Evolutionary conservation across 2,113 vertebrate genomes (phyloP), one percentile per base, ranked within the genome.

Genomic region (Xenopus borealis): DNA sequence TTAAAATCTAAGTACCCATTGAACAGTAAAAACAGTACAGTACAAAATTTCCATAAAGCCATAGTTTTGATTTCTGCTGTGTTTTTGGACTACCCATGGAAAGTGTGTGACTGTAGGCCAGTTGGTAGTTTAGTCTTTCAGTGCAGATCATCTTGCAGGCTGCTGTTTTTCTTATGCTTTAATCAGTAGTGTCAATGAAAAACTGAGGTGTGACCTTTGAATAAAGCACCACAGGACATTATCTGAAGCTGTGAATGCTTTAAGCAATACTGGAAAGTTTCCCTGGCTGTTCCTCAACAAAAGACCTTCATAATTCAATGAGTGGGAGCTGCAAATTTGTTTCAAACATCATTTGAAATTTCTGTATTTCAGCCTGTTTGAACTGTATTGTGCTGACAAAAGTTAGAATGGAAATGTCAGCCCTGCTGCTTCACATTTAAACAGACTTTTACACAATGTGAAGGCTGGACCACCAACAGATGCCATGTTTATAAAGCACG

Each of bases 281-380:
- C 67, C 58, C 55, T 69, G 67, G 47, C 47, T 77, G 18, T 64
- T 57, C 67, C 53, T 47, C 62, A 77, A 70, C 74, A 70, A 77
- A 77, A 57, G 72, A 55, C 66, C 74, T 70, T 70, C 58, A 70
- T 77, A 77, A 77, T 77, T 77, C 66, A 77, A 64, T 77, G 74
- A 69, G 74, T 63, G 46, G 74, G 59, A 70, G 67, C 74, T 70
- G 19, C 47, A 27, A 47, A 23, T 70, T 77, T 55, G 8, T 55
- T 16, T 59, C 45, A 33, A 70, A 44, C 66, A 70, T 77, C 74
- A 70, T 77, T 77, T 63, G 74, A 20, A 57, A 77, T 70, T 55
- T 77, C 74, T 77, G 67, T 77, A 77, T 77, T 77, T 70, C 46
- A 77, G 70, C 74, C 62, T 63, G 59, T 70, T 55, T 63, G 74